A percentile compares a stretch with the other conserved stretches of the same genome.
Evolutionary conservation across 2,797 vertebrate genomes (phyloP).

Genomic region (Garrulus glandarius): DNA sequence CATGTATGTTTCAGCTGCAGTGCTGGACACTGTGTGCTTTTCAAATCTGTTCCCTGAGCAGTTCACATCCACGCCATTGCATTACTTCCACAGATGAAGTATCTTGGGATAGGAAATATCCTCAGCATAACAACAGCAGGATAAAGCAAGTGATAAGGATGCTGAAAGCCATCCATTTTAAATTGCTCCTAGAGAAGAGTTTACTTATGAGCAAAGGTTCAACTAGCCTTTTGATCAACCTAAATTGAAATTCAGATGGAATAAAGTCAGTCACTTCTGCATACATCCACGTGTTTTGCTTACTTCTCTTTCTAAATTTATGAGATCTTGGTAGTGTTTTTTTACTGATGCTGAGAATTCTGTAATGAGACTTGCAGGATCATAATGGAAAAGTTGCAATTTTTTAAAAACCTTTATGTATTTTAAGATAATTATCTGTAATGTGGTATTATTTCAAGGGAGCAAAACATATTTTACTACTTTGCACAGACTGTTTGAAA

Average conservation of each 20-base stretch:
- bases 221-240: neutral
- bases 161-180: neutral
- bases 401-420: neutral
- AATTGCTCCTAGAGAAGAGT: neutral
- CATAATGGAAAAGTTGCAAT: neutral
- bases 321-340: neutral
- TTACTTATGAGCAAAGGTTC: neutral
- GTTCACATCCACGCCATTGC: neutral
- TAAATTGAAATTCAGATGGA: neutral
- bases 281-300: neutral
- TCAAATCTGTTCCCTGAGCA: neutral
- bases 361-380: neutral
- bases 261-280: neutral
- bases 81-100: neutral
- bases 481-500: neutral
- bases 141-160: neutral
- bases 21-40: neutral
- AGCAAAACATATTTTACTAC: neutral
- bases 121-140: neutral
- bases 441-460: neutral
- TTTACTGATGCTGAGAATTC: neutral
- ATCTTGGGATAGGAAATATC: neutral
- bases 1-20: accelerated
- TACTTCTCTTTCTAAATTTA: neutral
- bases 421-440: neutral